Evolutionary conservation across 2,797 vertebrate genomes (phyloP).

Genomic region (Furcifer pardalis): DNA sequence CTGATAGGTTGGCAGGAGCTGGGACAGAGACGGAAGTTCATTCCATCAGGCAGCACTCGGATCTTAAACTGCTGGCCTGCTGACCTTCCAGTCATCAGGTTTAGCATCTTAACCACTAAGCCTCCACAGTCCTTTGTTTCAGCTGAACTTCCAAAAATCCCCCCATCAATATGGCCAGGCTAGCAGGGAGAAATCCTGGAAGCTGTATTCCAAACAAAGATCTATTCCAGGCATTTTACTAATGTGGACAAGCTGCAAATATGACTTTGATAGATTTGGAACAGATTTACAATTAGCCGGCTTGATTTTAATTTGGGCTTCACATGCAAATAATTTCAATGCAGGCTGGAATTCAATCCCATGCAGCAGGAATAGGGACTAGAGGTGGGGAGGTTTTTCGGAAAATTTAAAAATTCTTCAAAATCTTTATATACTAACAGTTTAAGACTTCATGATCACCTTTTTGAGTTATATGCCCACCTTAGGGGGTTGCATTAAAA

Average conservation of each 20-base stretch:
- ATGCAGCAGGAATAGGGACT: slow-evolving; percentile 55
- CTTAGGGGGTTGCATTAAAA: slow-evolving; percentile 52
- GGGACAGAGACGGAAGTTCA: no score
- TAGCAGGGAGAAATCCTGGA: no score
- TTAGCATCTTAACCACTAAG: no score
- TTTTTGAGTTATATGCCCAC: slow-evolving; percentile 63
- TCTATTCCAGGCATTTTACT: neutral
- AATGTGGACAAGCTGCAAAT: neutral
- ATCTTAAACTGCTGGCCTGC: no score
- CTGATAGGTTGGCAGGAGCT: no score
- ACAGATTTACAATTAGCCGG: slow-evolving; percentile 53
- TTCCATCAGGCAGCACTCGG: no score
- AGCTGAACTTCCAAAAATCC: no score
- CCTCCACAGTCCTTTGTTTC: no score
- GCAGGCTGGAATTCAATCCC: slow-evolving; percentile 70
- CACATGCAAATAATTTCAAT: slow-evolving; percentile 72
- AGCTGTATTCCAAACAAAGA: no score
- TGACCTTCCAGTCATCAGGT: no score
- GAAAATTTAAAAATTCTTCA: slow-evolving; percentile 48
- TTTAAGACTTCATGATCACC: slow-evolving; percentile 58
- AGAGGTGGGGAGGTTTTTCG: neutral
- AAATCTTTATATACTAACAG: slow-evolving; percentile 51
- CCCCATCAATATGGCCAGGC: no score
- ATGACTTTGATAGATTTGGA: no score
- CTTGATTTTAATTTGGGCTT: slow-evolving; percentile 51